Conservation (phyloP, 2,888 invertebrate genomes). For the Uloborus plumipes region DNA sequence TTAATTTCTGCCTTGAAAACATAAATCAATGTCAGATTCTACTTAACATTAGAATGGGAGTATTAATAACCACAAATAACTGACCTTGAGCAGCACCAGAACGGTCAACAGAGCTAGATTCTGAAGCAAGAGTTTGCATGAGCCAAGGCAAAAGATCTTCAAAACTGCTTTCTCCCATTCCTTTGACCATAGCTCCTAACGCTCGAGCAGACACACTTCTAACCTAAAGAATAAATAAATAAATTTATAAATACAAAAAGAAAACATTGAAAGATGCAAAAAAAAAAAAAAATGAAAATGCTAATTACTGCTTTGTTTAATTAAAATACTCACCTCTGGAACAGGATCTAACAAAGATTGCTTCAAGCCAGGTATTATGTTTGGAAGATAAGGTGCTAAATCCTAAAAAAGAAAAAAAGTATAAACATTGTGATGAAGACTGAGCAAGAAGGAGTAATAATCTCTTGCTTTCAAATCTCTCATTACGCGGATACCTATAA, state of each 20-base stretch:
- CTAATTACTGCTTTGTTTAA: neutral
- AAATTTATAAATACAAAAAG: neutral
- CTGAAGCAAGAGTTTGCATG: conserved; percentile 96
- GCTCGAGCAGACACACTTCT: conserved; percentile 96
- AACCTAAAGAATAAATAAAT: conserved; percentile 74
- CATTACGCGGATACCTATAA: too few relatives aligned
- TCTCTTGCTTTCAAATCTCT: too few relatives aligned
- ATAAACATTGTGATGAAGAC: neutral
- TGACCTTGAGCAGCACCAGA: conserved; percentile 92
- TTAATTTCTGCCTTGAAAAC: too few relatives aligned
- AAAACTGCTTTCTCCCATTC: conserved; percentile 96
- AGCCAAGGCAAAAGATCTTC: conserved; percentile 98
- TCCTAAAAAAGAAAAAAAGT: conserved; percentile 75
- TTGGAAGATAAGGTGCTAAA: conserved; percentile 93
- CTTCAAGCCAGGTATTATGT: conserved; percentile 96
- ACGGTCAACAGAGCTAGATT: conserved; percentile 92
- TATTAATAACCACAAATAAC: neutral
- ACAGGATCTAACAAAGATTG: conserved; percentile 96
- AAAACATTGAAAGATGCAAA: neutral
- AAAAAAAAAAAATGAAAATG: too few relatives aligned
- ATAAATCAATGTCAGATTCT: too few relatives aligned
- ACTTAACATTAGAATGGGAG: too few relatives aligned
- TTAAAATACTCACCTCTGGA: conserved; percentile 80
- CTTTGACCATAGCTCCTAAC: conserved; percentile 96
- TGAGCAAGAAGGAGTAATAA: too few relatives aligned